Evolutionary conservation across 2,888 invertebrate species (phyloP), one percentile per base, ranked within the genome.

Genomic region (Bembecia ichneumoniformis): DNA sequence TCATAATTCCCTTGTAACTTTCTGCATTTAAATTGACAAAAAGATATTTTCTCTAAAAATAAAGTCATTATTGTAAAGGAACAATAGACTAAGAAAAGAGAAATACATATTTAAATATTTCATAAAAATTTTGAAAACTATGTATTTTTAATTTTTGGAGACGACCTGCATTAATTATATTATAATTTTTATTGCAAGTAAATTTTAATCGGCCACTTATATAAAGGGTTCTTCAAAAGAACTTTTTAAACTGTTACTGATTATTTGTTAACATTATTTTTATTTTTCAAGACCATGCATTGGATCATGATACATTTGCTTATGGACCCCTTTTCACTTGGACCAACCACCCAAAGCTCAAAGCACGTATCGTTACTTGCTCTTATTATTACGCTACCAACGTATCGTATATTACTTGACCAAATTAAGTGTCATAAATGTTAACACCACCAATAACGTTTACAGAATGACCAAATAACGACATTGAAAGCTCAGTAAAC

Each of bases 401-500:
- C 64, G 66, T 66, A 64, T 64, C 64, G 58, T 59, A 64, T 70
- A 67, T 71, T 73, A 74, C 66, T 65, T 71, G 65, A 64, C 70
- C 74, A 79, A 82, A 84, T 86, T 86, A 83, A 77, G 76, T 77
- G 79, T 77, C 81, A 77, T 86, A 83, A 86, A 80, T 66, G 73
- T 83, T 81, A 82, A 82, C 74, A 66, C 56, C 55, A 56, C 57
- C 68, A 70, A 68, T 78, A 75, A 77, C 69, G 74, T 71, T 81
- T 72, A 74, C 59, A 58, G 59, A 56, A 60, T 58, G 64, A 60
- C 62, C 64, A 68, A 74, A 75, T 68, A 67, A 71, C 65, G 53
- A 63, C 46, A 48, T 51, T 35, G 35, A 3, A 57, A 51, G 48
- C 35, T 51, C 50, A 50, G 53, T 57, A 55, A 53, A 47, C 49